Base-by-base conservation (phyloP, 2,888 invertebrate genomes). In the Cacoxenus indagator region DNA sequence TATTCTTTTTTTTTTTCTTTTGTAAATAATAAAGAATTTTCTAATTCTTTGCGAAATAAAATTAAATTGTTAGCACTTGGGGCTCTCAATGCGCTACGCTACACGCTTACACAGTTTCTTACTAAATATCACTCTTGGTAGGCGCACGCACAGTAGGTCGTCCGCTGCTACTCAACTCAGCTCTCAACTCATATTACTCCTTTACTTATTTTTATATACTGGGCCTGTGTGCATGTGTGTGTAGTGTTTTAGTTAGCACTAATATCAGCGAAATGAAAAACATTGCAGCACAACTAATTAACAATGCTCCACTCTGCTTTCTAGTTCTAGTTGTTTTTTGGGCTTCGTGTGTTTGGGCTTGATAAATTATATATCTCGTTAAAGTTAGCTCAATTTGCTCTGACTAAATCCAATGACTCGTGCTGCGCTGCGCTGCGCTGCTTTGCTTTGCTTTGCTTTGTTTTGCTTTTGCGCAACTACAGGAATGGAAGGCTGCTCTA, bases 281-380 rank as follows among this genome's bases (percentile, higher is more conserved):
- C n/a, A 78, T 83, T 83, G 70, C 73, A 68, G 72, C 81, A 75
- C 68, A 62, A 45, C 61, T 62, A 62, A 62, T 62, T 72, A 78
- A 84, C 80, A 80, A 84, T 80, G 78, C 83, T 73, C 71, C 84
- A 80, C 84, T 80, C 73, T 76, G 65, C 70, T 73, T 71, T 71
- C 57, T 73, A 54, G 70, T 65, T 55, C 51, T 61, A 59, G 11
- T 65, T 64, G 29, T 65, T 64, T 59, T 27, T 61, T 14, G 31
- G 9, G 31, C 19, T 29, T 54, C 54, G 27, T 48, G 61, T 29
- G 17, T 46, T 17, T 48, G 61, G 46, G 45, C 67, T 67, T 67
- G 22, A 19, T 46, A 64, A 27, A 24, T 59, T n/a, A 55, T 31
- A 4, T 62, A 24, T 45, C 45, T 43, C 43, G 51, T 51, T 54